Base-by-base conservation (phyloP, 1,140 invertebrate species). In the Trinorchestia longiramus region DNA sequence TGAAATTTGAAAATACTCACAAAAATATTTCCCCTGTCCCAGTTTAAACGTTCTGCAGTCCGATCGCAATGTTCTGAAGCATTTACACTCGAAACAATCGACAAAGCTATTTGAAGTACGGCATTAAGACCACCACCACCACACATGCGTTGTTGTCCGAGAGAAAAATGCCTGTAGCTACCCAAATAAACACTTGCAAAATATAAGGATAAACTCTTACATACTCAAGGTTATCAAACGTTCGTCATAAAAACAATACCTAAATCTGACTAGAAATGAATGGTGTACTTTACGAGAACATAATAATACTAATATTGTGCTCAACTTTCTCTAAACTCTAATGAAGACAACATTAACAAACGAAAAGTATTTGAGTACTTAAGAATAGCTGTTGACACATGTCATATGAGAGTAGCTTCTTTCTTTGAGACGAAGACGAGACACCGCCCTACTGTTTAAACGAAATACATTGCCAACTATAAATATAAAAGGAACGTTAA, bases 261-360 rank as follows among this genome's bases (percentile, higher is more conserved):
- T 77, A 77, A 77, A 3, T 77, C 62, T 77, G 62, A 77, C 62
- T 77, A 77, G 62, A 77, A 77, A 77, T 77, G 15, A 77, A 36
- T 77, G 36, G 62, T 77, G 62, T 77, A 77, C 62, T 77, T 77
- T 28, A 77, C 15, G 62, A 77, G 62, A 77, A 77, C 62, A 77
- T 77, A 77, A 77, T 77, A 77, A 77, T 77, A 77, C 62, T 77
- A 77, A 23, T 77, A 77, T 77, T 77, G 62, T 77, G 62, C 62
- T 77, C 36, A 77, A 77, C 62, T 77, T 77, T 77, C 28, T 77
- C 62, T 77, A 77, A 77, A 77, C 62, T 36, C 62, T 77, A 77
- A 77, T 19, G 62, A 77, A 77, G 62, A 77, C 28, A 77, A 77
- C 62, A 77, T 77, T 36, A 77, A 77, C 62, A 77, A 77, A 77